Percentiles rank a stretch among this genome's conserved stretches.
Conservation (phyloP, 2,113 vertebrate genomes). For the Fulmarus glacialis region DNA sequence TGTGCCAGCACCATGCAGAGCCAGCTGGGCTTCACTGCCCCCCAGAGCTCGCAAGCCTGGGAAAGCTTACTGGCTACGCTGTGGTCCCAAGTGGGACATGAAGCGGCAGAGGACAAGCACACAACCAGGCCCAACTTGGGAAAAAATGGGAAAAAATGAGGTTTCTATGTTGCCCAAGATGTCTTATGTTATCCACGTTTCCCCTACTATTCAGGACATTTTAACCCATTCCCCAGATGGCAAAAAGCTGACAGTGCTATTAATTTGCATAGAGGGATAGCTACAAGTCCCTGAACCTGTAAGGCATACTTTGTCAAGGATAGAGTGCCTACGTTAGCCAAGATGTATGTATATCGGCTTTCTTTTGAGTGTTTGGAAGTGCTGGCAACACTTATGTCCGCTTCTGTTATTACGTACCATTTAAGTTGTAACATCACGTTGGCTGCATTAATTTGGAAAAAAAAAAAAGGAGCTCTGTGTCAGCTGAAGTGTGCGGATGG, state of each 20-base stretch:
- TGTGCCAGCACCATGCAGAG: not conserved
- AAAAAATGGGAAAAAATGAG: not conserved
- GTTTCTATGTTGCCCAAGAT: not conserved
- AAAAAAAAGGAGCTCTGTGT: not conserved
- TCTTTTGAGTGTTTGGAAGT: not conserved
- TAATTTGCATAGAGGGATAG: not conserved
- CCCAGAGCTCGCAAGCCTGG: not conserved
- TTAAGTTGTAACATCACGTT: not conserved
- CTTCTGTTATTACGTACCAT: not conserved
- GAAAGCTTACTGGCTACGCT: not conserved
- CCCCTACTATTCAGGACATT: not conserved
- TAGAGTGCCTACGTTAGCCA: not conserved
- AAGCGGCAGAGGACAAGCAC: not conserved
- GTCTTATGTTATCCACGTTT: not conserved
- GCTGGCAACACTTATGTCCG: rapidly evolving
- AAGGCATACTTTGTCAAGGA: not conserved
- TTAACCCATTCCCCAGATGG: not conserved
- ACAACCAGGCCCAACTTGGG: not conserved
- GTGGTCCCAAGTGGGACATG: not conserved
- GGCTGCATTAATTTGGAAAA: not conserved
- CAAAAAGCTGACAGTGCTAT: not conserved
- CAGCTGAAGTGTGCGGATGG: not conserved
- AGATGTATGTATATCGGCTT: rapidly evolving
- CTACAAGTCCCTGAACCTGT: not conserved
- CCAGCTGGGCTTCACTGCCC: not conserved